Base-by-base conservation (phyloP, 2,113 vertebrate genomes). In the Clarias gariepinus region DNA sequence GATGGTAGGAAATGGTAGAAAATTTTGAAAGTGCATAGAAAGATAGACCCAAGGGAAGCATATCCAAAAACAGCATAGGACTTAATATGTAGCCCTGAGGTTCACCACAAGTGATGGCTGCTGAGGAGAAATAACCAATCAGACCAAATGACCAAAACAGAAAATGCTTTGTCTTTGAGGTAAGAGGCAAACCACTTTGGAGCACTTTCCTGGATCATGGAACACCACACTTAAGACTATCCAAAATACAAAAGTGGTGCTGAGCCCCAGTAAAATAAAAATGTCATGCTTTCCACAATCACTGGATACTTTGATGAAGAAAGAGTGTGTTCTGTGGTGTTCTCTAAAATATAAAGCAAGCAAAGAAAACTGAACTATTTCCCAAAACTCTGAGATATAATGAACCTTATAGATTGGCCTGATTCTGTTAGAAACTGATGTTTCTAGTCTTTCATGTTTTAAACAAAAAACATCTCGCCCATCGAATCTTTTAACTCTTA, bases 401-500 rank as follows among this genome's bases (percentile, higher is more conserved):
- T 30, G 16, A 25, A 79, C 3, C 7, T 30, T 79, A 78, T 6
- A 78, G 21, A 52, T 52, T 76, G 11, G 4, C 41, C 41, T 76
- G 21, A 41, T 5, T 25, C 28, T 25, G 21, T 73, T n/a, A 77
- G 28, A 25, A 77, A 77, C 53, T 53, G 52, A 53, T 55, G 3
- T 7, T 36, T 60, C 0, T 36, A 61, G 78, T 61, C 30, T 79
- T 58, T 25, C 3, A 2, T 79, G 47, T 28, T 78, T 25, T 25
- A 15, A 52, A 55, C 47, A 57, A 57, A 78, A 55, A 28, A 12
- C 19, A 61, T 61, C 19, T 11, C 6, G 41, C 36, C 19, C 33
- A 61, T 21, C 13, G 5, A 21, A 19, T 81, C 33, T 61, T 0
- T 80, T 36, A 6, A 21, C 23, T 92, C 97, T 96, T 93, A 99